phyloP scores from a whole-genome alignment of 2,888 invertebrate genomes.

The Agelastica alni region DNA sequence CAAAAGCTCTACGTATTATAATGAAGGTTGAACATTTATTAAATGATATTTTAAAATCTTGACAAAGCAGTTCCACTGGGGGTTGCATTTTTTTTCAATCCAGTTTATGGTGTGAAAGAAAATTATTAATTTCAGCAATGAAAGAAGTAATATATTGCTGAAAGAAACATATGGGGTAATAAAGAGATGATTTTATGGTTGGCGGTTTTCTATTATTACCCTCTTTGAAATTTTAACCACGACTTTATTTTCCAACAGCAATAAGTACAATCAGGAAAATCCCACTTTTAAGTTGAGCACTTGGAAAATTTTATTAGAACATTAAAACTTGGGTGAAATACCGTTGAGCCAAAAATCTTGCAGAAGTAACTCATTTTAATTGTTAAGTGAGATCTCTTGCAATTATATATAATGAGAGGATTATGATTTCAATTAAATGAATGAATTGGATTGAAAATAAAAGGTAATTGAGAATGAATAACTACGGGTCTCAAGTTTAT shows the following conservation, averaged over 20 bases:
- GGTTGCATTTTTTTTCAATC: too few relatives aligned
- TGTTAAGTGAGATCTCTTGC: constrained; percentile 18
- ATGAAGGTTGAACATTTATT: too few relatives aligned
- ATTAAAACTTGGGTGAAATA: constrained; percentile 21
- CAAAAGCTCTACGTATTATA: too few relatives aligned
- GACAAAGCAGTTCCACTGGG: too few relatives aligned
- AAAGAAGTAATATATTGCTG: too few relatives aligned
- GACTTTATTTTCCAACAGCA: constrained; percentile 1
- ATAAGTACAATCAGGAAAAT: constrained; percentile 13
- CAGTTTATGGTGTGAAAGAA: too few relatives aligned
- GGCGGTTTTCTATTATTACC: not conserved
- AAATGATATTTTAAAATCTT: too few relatives aligned
- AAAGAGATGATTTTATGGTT: not conserved
- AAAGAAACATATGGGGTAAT: not conserved
- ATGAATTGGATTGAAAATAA: constrained; percentile 17
- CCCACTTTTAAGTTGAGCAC: constrained; percentile 8
- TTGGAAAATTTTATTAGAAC: constrained; percentile 19
- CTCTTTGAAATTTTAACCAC: not conserved
- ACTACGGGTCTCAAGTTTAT: constrained; percentile 11
- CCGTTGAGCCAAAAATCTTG: constrained; percentile 15
- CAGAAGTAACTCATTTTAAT: constrained; percentile 22
- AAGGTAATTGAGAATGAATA: constrained; percentile 16
- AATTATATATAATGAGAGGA: constrained; percentile 17
- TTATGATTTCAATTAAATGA: constrained; percentile 25
- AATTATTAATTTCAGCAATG: too few relatives aligned